phyloP scores from a whole-genome alignment of 2,888 invertebrate genomes.

The Drosophila robusta region DNA sequence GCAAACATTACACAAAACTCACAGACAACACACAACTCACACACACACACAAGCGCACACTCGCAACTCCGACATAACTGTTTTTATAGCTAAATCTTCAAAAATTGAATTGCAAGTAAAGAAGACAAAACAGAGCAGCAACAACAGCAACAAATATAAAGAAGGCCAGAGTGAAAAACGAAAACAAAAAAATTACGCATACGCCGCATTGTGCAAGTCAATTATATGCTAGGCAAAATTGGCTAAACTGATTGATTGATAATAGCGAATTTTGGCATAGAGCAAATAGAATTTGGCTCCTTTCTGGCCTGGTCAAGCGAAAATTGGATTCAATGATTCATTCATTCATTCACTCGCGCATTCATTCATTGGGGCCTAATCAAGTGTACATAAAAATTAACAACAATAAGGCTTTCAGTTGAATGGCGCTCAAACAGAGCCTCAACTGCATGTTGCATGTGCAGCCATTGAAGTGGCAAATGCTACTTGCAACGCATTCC shows the following conservation, averaged over 20 bases:
- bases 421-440: constrained; percentile 47
- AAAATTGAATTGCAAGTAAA: constrained; percentile 75
- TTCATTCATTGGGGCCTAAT: constrained; percentile 55
- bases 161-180: not conserved
- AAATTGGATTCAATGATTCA: constrained; percentile 1
- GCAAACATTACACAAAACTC: constrained; percentile 68
- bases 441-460: constrained; percentile 27
- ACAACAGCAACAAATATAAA: constrained; percentile 17
- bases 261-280: not conserved
- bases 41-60: constrained; percentile 13
- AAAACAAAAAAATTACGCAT: constrained; percentile 64
- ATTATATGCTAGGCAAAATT: constrained; percentile 18
- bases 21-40: constrained; percentile 31
- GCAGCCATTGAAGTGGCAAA: constrained; percentile 58
- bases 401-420: constrained; percentile 51
- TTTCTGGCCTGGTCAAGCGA: constrained; percentile 13
- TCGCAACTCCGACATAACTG: constrained; percentile 34
- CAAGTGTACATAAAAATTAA: constrained; percentile 75
- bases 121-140: constrained; percentile 21
- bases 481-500: constrained; percentile 38
- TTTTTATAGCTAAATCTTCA: constrained; percentile 66
- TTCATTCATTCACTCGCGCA: constrained; percentile 8
- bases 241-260: constrained; percentile 10
- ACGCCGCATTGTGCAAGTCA: constrained; percentile 55
- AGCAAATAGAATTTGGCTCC: not conserved